phyloP scores from a whole-genome alignment of 2,113 vertebrate species.

The Aepyceros melampus region DNA sequence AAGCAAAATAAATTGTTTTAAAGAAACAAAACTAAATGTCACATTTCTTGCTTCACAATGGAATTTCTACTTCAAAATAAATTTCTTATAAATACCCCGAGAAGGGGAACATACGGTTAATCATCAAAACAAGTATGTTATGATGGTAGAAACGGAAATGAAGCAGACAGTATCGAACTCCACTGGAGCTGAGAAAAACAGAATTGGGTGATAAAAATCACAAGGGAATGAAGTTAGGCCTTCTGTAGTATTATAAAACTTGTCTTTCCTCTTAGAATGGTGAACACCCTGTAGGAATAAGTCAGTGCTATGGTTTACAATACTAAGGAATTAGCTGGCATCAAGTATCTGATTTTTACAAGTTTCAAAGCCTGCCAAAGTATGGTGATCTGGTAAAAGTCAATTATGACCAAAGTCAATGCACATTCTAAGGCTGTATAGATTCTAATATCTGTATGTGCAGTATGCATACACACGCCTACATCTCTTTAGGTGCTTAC shows the following conservation, averaged over 20 bases:
- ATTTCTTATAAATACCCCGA: not conserved
- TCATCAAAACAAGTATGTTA: not conserved
- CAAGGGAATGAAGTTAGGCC: not conserved
- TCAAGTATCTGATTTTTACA: not conserved
- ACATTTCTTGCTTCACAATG: not conserved
- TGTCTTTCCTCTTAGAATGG: constrained; percentile 9
- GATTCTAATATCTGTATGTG: not conserved
- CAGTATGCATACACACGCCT: not conserved
- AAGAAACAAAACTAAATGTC: constrained; percentile 10
- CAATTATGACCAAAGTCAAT: not conserved
- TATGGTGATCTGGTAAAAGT: not conserved
- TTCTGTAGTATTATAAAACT: not conserved
- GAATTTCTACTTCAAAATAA: not conserved
- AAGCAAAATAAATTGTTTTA: not conserved
- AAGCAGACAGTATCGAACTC: not conserved
- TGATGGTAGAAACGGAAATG: not conserved
- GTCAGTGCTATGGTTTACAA: not conserved
- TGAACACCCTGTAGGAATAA: not conserved
- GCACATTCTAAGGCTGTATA: not conserved
- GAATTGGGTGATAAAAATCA: constrained; percentile 6
- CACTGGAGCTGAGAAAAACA: not conserved
- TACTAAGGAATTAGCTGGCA: not conserved
- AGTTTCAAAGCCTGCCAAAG: not conserved
- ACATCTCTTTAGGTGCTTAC: not conserved
- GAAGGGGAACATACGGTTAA: not conserved